Evolutionary conservation across 2,888 invertebrate genomes (phyloP), one percentile per base, ranked within the genome.

Genomic region (Eremobia ochroleuca): DNA sequence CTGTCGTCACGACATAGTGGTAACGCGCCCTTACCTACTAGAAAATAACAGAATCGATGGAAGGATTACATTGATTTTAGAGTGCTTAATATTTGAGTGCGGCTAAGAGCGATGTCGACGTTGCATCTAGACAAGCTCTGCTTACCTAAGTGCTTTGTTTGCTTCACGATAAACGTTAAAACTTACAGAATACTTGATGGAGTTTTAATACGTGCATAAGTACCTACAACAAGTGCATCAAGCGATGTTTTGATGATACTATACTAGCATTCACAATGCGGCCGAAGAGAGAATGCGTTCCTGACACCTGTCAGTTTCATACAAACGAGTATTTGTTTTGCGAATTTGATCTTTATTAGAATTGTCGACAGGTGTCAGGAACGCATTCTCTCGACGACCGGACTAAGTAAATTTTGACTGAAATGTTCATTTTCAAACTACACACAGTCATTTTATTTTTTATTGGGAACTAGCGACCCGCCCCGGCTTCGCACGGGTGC

Each of bases 71-170:
- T 73, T 73, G 75, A 85, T 82, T 75, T 68, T 77, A 61, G 28
- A 70, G 52, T 46, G 46, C 37, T 84, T 85, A 84, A 84, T 78
- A 76, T 79, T 84, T 82, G 1, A 84, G 62, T 64, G 43, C 21
- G n/a, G 37, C 55, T 78, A 78, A 78, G 15, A 75, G 73, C 59
- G 40, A 61, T n/a, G 40, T 21, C 64, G 65, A 25, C 46, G 70
- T 18, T 40, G 65, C 73, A 52, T 61, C 65, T 49, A 73, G 52
- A 76, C 66, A 71, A 82, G 70, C 67, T n/a, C 55, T 74, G 65
- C 82, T 82, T 62, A 71, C 61, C 61, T 79, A 82, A 85, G 82
- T 85, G 76, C 71, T 82, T 75, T 81, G 85, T 74, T 77, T 74
- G 40, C 61, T 74, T 77, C 68, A 40, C 52, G 67, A 43, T 59